Conservation (phyloP, 1,140 invertebrate genomes). For the Drosophila gunungcola region DNA sequence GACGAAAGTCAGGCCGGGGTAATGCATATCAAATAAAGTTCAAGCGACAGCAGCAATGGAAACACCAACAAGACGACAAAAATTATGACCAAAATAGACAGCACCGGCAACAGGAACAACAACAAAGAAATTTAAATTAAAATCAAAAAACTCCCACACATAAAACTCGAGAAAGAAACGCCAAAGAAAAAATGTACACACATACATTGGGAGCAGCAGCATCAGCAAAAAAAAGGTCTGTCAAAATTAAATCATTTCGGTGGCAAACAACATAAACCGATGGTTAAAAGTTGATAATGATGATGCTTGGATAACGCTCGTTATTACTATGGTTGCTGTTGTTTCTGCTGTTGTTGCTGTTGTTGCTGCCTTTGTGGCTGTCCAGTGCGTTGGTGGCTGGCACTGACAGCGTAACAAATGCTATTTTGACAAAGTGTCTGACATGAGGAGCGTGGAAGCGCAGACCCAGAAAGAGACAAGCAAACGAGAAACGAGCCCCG, state of each 20-base stretch:
- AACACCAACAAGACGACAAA: constrained; percentile 59
- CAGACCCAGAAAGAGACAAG: constrained; percentile 29
- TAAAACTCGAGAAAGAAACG: constrained; percentile 79
- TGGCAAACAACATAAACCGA: constrained; percentile 83
- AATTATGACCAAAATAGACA: constrained; percentile 68
- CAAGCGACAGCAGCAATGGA: constrained; percentile 49
- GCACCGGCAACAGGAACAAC: constrained; percentile 59
- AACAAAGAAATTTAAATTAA: constrained; percentile 78
- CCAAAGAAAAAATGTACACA: constrained; percentile 24
- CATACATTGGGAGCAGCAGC: background rate
- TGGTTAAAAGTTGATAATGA: constrained; percentile 84
- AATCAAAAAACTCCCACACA: constrained; percentile 83
- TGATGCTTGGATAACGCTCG: constrained; percentile 81
- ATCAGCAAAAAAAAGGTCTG: constrained; percentile 68
- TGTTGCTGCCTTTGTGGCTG: constrained; percentile 55
- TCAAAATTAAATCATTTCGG: constrained; percentile 83
- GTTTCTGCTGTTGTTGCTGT: constrained; percentile 31
- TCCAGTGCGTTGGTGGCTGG: constrained; percentile 80
- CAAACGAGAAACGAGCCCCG: constrained; percentile 17
- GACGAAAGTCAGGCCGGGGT: constrained; percentile 78
- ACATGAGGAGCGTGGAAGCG: constrained; percentile 81
- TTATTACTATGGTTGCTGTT: constrained; percentile 70
- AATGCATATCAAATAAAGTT: constrained; percentile 83
- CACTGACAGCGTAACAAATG: constrained; percentile 82
- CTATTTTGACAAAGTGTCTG: constrained; percentile 83